Evolutionary conservation across 2,888 invertebrate genomes (phyloP).

Genomic region (Synergus laeviventris): DNA sequence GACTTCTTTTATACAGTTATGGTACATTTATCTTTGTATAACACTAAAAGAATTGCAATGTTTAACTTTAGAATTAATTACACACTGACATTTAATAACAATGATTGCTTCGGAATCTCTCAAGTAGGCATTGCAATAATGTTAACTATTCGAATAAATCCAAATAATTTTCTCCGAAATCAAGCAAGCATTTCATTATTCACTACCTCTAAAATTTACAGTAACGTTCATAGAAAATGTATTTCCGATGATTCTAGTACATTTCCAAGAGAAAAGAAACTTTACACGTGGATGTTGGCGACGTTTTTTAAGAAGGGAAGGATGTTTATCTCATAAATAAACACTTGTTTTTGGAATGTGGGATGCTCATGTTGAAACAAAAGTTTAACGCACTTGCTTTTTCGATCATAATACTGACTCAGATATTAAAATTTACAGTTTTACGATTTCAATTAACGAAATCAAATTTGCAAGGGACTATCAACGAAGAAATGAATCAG

Average conservation of each 20-base stretch:
- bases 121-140: conserved; percentile 21
- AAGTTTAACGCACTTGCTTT: conserved; percentile 58
- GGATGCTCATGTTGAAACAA: conserved; percentile 57
- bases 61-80: conserved; percentile 43
- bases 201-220: conserved; percentile 39
- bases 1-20: conserved; percentile 64
- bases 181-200: conserved; percentile 47
- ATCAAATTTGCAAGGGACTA: conserved; percentile 47
- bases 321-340: conserved; percentile 49
- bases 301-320: conserved; percentile 29
- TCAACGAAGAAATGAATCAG: conserved; percentile 6
- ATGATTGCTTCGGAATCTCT: conserved; percentile 20
- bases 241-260: conserved; percentile 41
- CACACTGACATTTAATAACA: conserved; percentile 36
- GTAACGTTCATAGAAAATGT: conserved; percentile 48
- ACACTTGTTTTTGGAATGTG: conserved; percentile 72
- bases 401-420: conserved; percentile 72
- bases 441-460: conserved; percentile 51
- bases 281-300: conserved; percentile 46
- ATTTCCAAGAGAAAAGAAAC: conserved; percentile 40
- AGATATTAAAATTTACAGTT: conserved; percentile 73
- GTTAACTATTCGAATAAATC: conserved; percentile 41
- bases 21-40: conserved; percentile 63
- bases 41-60: conserved; percentile 51
- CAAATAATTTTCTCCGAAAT: conserved; percentile 26